These are phyloP conservation scores for Hirtodrosophila alboralis DNA, from an alignment of 2,888 invertebrate genomes.

Conservation along the genomic window DNA sequence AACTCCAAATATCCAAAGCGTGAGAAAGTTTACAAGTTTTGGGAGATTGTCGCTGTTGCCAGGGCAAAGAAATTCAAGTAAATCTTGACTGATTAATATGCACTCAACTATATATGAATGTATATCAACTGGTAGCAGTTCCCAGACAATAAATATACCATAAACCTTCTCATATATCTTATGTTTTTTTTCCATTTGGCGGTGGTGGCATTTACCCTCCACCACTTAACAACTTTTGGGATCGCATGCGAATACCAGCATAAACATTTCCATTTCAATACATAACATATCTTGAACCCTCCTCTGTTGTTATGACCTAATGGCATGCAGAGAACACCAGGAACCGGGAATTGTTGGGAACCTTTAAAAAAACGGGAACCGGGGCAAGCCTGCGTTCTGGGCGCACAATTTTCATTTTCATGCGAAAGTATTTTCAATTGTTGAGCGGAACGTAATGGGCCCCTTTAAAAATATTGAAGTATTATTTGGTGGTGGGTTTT, in stretches of 20 bases:
- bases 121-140: constrained; percentile 60
- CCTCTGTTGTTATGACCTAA: constrained; percentile 56
- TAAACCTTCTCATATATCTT: constrained; percentile 37
- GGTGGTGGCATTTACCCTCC: constrained; percentile 57
- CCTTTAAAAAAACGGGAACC: no score
- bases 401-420: constrained; percentile 49
- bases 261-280: constrained; percentile 62
- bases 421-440: constrained; percentile 72
- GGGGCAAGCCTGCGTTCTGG: constrained; percentile 72
- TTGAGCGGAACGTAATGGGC: no score
- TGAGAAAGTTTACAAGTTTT: constrained; percentile 54
- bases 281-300: constrained; percentile 59
- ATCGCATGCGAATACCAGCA: constrained; percentile 61
- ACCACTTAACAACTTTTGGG: constrained; percentile 41
- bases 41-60: constrained; percentile 3
- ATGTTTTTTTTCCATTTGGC: constrained; percentile 7
- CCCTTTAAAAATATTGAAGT: constrained; percentile 4
- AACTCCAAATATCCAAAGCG: constrained; percentile 37
- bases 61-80: constrained; percentile 14
- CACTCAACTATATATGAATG: constrained; percentile 55
- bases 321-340: constrained; percentile 58
- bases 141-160: constrained; percentile 44
- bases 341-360: constrained; percentile 1
- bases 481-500: constrained; percentile 69
- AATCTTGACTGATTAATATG: constrained; percentile 71